Conservation (phyloP, 1,140 invertebrate species). For the Pentalonia nigronervosa region DNA sequence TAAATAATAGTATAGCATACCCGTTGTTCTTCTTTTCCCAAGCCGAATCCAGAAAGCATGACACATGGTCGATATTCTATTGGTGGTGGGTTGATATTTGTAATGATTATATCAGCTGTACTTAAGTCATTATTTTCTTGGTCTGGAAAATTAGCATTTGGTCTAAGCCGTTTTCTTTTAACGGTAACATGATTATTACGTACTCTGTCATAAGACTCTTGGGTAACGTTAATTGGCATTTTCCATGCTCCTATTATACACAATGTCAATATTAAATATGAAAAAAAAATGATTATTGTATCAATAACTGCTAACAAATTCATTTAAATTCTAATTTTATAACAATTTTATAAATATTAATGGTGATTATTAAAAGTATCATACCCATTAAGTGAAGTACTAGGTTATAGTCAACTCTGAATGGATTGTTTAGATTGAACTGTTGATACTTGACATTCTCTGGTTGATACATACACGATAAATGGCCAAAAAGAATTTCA, state of each 20-base stretch:
- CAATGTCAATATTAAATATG: not conserved
- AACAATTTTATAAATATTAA: not conserved
- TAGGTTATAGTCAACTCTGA: constrained; percentile 84
- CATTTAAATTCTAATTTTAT: not conserved
- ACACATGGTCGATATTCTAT: constrained; percentile 66
- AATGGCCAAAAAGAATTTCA: constrained; percentile 89
- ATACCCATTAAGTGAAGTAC: constrained; percentile 92
- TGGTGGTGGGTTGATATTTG: constrained; percentile 66
- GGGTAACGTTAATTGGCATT: constrained; percentile 86
- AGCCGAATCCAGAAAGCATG: constrained; percentile 66
- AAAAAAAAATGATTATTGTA: not conserved
- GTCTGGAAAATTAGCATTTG: constrained; percentile 44
- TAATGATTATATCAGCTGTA: constrained; percentile 61
- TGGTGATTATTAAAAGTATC: constrained; percentile 61
- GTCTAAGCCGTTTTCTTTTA: constrained; percentile 68
- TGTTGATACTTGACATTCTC: constrained; percentile 88
- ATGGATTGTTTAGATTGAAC: constrained; percentile 80
- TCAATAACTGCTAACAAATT: not conserved
- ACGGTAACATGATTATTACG: constrained; percentile 68
- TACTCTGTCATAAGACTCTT: constrained; percentile 83
- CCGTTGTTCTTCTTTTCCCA: constrained; percentile 64
- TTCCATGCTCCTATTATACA: constrained; percentile 83
- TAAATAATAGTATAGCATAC: constrained; percentile 60
- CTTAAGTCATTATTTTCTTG: constrained; percentile 61
- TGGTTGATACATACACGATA: constrained; percentile 80